phyloP scores from a whole-genome alignment of 2,797 vertebrate species.

The Peromyscus attwateri region DNA sequence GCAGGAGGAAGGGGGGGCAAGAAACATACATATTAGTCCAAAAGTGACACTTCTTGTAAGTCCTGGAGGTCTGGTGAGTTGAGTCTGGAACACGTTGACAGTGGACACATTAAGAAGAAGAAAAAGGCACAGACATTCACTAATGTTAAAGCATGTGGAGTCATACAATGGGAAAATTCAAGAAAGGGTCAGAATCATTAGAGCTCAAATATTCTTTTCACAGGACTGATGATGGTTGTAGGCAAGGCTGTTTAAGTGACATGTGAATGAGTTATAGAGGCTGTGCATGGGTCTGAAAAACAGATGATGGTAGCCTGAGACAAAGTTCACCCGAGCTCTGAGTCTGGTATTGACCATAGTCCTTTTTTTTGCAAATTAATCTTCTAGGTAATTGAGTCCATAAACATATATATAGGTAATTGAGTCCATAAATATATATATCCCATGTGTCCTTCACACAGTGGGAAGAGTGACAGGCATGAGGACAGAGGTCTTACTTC shows the following conservation, averaged over 20 bases:
- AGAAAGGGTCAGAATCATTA: not conserved
- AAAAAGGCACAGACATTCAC: not conserved
- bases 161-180: not conserved
- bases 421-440: too few relatives aligned
- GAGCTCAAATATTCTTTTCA: not conserved
- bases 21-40: too few relatives aligned
- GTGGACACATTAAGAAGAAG: not conserved
- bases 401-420: too few relatives aligned
- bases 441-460: too few relatives aligned
- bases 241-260: not conserved
- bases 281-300: not conserved
- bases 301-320: not conserved
- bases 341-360: not conserved
- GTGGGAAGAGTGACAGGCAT: too few relatives aligned
- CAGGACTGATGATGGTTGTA: not conserved
- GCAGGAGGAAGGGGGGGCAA: too few relatives aligned
- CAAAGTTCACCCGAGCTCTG: too few relatives aligned
- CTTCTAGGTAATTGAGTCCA: not conserved
- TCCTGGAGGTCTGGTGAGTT: not conserved
- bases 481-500: not conserved
- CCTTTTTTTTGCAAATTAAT: not conserved
- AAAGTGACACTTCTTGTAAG: not conserved
- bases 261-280: not conserved
- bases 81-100: not conserved
- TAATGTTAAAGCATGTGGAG: not conserved